Base-by-base conservation (phyloP, 2,113 vertebrate species). In the Oreochromis spilurus region DNA sequence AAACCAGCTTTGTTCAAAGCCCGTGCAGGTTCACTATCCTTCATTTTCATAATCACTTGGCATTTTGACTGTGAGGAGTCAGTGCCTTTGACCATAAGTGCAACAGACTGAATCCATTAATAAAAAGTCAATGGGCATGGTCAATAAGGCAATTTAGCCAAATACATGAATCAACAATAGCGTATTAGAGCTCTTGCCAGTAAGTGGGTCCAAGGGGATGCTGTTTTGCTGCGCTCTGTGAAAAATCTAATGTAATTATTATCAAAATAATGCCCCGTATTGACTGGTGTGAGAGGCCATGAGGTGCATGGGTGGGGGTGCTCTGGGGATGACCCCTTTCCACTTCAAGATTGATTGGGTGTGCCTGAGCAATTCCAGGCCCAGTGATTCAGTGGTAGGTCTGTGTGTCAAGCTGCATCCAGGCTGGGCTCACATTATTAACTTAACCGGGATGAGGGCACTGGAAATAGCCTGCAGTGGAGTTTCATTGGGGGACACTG, bases 391-490 rank as follows among this genome's bases (percentile, higher is more conserved):
- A 83, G 85, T 2, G 85, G 82, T 36, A 21, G 83, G 88, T 79
- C 79, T 82, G 85, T 88, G 87, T 90, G 88, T 89, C n/a, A 31
- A 88, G 85, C 89, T 57, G 84, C 29, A 26, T 91, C 81, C 84
- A 92, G 91, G 88, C 86, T 6, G 80, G 89, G 82, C 85, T 87
- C 55, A 3, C 78, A 5, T 95, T 93, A 96, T 95, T 95, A 95
- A 94, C 94, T 95, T 96, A 95, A 89, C 87, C 29, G 87, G 92
- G 93, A 93, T 94, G 92, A 95, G 91, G 92, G 87, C 92, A 93
- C 92, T 36, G 91, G 92, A 93, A 94, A 95, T 94, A 95, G 92
- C 88, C 89, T 62, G 85, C 92, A 91, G 89, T 91, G 85, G 93
- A 95, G 94, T 88, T 94, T 92, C 87, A 50, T 84, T 89, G 90